phyloP scores from a whole-genome alignment of 2,888 invertebrate genomes.

The Agrotis clavis region DNA sequence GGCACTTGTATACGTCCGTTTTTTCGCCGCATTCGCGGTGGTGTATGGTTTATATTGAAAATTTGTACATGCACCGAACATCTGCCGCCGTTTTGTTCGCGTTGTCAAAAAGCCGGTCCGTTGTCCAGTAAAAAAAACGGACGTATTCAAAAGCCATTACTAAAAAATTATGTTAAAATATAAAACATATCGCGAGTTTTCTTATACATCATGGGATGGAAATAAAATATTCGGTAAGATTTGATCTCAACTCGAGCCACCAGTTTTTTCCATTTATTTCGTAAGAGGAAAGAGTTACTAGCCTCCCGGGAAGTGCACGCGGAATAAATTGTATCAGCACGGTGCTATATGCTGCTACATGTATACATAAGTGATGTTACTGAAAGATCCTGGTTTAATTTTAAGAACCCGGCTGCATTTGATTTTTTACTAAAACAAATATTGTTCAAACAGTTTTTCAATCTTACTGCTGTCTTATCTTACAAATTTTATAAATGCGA shows the following conservation, averaged over 20 bases:
- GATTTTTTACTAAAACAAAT: slow-evolving; percentile 8
- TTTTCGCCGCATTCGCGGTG: too few relatives aligned
- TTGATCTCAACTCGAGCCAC: not conserved
- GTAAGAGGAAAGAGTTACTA: not conserved
- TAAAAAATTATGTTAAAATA: too few relatives aligned
- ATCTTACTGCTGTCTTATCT: too few relatives aligned
- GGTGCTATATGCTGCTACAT: not conserved
- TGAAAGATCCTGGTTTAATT: slow-evolving; percentile 33
- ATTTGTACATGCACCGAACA: too few relatives aligned
- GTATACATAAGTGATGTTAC: slow-evolving; percentile 16
- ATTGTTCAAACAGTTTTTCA: not conserved
- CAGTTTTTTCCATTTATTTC: slow-evolving; percentile 1
- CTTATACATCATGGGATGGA: not conserved
- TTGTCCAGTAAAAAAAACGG: too few relatives aligned
- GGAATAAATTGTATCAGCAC: slow-evolving; percentile 17
- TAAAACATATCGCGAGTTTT: too few relatives aligned
- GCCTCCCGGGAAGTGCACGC: not conserved
- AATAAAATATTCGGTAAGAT: not conserved
- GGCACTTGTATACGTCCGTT: too few relatives aligned
- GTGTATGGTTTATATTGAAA: too few relatives aligned
- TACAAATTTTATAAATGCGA: too few relatives aligned
- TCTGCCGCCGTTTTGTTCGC: too few relatives aligned
- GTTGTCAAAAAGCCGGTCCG: too few relatives aligned
- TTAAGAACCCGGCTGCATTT: not conserved
- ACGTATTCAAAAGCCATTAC: too few relatives aligned